Conservation (phyloP, 2,888 invertebrate species). For the Erannis defoliaria region DNA sequence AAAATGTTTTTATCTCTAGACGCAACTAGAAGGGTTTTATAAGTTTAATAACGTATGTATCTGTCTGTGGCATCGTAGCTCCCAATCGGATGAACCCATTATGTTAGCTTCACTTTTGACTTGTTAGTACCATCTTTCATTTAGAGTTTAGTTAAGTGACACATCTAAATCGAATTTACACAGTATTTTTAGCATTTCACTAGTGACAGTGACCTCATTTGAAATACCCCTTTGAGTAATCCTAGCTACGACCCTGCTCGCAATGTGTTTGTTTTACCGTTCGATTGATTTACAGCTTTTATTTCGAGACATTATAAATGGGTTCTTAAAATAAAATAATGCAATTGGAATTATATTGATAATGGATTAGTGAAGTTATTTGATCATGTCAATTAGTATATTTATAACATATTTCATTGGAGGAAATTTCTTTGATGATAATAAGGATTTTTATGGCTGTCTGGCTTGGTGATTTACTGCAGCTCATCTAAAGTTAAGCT, state of each 20-base stretch:
- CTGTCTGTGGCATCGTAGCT: no score
- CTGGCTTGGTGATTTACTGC: not conserved
- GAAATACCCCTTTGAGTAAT: not conserved
- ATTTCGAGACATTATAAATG: conserved; percentile 23
- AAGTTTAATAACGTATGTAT: no score
- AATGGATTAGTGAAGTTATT: conserved; percentile 1
- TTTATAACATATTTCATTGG: not conserved
- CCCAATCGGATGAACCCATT: no score
- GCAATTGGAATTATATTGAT: conserved; percentile 14
- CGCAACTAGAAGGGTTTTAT: no score
- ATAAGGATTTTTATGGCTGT: not conserved
- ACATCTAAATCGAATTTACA: no score
- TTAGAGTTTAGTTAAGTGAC: no score
- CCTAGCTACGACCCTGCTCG: conserved; percentile 3
- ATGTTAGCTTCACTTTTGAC: no score
- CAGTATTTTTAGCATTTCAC: no score
- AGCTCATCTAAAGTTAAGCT: not conserved
- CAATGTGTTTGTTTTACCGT: conserved; percentile 20
- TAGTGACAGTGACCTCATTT: not conserved
- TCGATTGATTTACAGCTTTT: conserved; percentile 27
- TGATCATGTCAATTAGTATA: not conserved
- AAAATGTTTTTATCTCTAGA: no score
- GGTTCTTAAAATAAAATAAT: conserved; percentile 19
- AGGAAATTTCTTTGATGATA: not conserved
- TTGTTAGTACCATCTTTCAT: no score